These are phyloP conservation scores for Geophilus truncorum DNA, from an alignment of 2,888 invertebrate genomes.

Conservation along the genomic window DNA sequence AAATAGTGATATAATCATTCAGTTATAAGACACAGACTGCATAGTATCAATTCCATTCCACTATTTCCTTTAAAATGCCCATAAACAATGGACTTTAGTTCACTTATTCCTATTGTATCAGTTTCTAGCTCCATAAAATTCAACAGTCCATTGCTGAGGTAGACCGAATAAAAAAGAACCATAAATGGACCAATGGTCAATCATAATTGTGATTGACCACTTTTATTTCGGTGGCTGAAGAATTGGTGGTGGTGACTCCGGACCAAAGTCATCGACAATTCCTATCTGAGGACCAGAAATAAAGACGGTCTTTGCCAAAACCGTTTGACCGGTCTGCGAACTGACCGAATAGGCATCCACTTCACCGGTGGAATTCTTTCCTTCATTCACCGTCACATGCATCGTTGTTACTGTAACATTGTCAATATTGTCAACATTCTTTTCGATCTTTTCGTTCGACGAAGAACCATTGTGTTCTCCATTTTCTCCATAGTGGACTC, in stretches of 20 bases:
- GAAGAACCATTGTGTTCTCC: conserved; percentile 9
- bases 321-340: conserved; percentile 10
- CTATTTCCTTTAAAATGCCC: background rate
- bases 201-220: background rate
- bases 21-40: background rate
- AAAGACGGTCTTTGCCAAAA: conserved; percentile 34
- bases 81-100: background rate
- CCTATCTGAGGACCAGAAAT: conserved; percentile 35
- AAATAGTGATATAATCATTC: background rate
- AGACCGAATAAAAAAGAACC: background rate
- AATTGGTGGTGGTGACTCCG: conserved; percentile 34
- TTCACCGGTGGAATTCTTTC: background rate
- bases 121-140: no score
- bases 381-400: conserved; percentile 2
- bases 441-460: background rate
- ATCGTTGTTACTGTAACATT: conserved; percentile 5
- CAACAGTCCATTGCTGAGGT: background rate
- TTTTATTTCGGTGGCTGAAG: conserved; percentile 30
- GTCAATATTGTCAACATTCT: background rate
- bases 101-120: no score
- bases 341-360: background rate
- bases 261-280: background rate
- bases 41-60: background rate
- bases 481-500: background rate
- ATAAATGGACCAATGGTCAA: background rate